Percentiles rank a stretch among this genome's conserved stretches.
Conservation (phyloP, 2,888 invertebrate genomes). For the Neoaliturus tenellus region DNA sequence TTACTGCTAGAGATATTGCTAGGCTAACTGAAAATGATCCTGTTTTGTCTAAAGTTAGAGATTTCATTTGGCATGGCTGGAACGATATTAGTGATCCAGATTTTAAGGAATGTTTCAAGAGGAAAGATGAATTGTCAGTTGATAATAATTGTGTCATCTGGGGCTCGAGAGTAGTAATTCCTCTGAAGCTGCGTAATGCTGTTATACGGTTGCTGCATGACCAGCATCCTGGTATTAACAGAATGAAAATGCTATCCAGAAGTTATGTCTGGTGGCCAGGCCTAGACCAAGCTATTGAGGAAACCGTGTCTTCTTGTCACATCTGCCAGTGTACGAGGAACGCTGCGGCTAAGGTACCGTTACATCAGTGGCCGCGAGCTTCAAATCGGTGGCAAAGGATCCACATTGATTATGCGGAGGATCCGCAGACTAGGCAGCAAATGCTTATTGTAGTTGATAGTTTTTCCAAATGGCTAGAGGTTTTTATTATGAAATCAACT, state of each 20-base stretch:
- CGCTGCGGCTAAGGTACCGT: neutral
- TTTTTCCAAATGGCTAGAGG: constrained; percentile 22
- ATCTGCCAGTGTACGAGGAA: neutral
- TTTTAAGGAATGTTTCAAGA: neutral
- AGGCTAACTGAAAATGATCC: neutral
- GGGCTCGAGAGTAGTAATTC: constrained; percentile 59
- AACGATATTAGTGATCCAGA: neutral
- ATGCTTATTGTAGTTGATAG: constrained; percentile 9
- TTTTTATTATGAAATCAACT: neutral
- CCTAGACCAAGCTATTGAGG: constrained; percentile 19
- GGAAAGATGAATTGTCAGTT: constrained; percentile 40
- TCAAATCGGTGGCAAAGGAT: neutral
- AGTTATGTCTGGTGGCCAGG: constrained; percentile 58
- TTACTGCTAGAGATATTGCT: neutral
- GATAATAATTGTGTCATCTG: constrained; percentile 56
- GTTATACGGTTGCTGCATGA: constrained; percentile 58
- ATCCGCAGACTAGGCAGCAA: neutral
- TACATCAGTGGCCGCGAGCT: neutral
- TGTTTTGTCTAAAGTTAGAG: neutral
- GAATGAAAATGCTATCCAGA: constrained; percentile 55
- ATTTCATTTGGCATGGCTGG: constrained; percentile 15
- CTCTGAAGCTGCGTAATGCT: constrained; percentile 38
- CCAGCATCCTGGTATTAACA: constrained; percentile 59
- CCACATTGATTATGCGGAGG: constrained; percentile 28
- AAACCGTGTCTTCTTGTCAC: constrained; percentile 22